A percentile compares a stretch with the other conserved stretches of the same genome.
These are phyloP conservation scores for Lycodopsis pacificus DNA, from an alignment of 2,797 vertebrate genomes.

Conservation along the genomic window DNA sequence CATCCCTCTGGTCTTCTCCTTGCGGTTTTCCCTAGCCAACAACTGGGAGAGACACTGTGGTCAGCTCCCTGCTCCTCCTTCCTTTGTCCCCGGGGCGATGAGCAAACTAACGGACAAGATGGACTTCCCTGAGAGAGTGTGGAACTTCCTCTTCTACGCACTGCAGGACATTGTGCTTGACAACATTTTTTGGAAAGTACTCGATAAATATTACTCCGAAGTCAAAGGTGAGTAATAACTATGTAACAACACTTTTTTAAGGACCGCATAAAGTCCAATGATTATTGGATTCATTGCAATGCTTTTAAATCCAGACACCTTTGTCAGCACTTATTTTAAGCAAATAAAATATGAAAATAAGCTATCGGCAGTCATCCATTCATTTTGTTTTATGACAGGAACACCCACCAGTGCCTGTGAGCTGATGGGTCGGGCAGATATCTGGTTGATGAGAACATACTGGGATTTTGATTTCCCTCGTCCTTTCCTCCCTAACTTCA, in stretches of 20 bases:
- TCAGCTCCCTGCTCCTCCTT: conserved; percentile 86
- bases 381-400: conserved; percentile 54
- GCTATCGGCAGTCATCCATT: neutral
- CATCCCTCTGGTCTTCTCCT: conserved; percentile 83
- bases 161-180: conserved; percentile 21
- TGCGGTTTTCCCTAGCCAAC: conserved; percentile 84
- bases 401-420: conserved; percentile 81
- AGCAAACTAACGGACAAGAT: conserved; percentile 88
- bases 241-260: neutral
- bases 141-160: conserved; percentile 85
- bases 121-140: conserved; percentile 85
- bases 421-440: conserved; percentile 88
- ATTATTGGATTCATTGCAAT: neutral
- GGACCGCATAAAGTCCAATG: neutral
- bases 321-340: neutral
- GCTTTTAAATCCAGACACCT: neutral
- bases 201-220: conserved; percentile 85
- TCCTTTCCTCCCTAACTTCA: conserved; percentile 92
- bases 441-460: conserved; percentile 93
- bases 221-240: conserved; percentile 66
- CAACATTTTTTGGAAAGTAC: neutral
- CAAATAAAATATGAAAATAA: neutral
- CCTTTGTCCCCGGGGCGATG: conserved; percentile 82
- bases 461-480: conserved; percentile 95
- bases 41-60: conserved; percentile 87